Base-by-base conservation (phyloP, 2,888 invertebrate genomes). In the Zhuqinia jingwanae region DNA sequence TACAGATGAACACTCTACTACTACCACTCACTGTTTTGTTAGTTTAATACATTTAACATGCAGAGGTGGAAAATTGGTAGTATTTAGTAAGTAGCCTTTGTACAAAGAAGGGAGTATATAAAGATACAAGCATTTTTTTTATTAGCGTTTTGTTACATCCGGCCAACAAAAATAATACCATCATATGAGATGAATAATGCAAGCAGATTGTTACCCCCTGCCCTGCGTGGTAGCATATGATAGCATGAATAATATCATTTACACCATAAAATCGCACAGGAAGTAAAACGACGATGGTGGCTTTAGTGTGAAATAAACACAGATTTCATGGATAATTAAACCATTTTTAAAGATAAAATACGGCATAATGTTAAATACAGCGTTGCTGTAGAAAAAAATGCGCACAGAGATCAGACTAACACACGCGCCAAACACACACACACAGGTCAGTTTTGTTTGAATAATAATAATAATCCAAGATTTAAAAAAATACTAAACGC, bases 281-380 rank as follows among this genome's bases (percentile, higher is more conserved):
- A 83, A 83, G 76, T 76, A 36, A 25, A 53, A 36, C 50, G 63
- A 75, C 22, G 50, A 56, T 36, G 47, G 27, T 50, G 80, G 80
- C 68, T 80, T 68, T 42, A 50, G 36, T 83, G 63, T 20, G 75
- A 83, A 83, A 83, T 83, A 76, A 83, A 83, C 82, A 76, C 65
- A 83, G 82, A 83, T 83, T 83, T 83, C 82, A 83, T 83, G 82
- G 82, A 83, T 83, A 83, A 73, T 80, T 80, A 80, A 80, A 53
- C 25, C 47, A 47, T 47, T 70, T 70, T 56, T 36, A 60, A 53
- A 45, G 47, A 8, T 58, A 42, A 47, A 50, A 22, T 5, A 70
- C 15, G 10, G 15, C 2, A n/a, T 10, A 50, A n/a, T 50, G 15
- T 5, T n/a, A 50, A 50, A 13, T 50, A 15, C n/a, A n/a, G n/a